phyloP scores from a whole-genome alignment of 2,113 vertebrate genomes.

The Poecilia latipinna region DNA sequence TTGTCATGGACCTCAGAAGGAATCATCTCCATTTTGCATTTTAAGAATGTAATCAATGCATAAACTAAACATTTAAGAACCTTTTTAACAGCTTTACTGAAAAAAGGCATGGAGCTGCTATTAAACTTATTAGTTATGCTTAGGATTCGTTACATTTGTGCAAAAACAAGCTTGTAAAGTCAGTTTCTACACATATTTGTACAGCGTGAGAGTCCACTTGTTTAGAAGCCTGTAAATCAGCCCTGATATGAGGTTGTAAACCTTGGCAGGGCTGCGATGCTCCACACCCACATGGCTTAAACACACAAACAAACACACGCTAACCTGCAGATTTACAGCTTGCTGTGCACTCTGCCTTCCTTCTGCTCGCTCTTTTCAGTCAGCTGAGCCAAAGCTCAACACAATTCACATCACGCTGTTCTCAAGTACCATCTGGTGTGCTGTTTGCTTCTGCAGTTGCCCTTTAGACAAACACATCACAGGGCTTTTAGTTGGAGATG shows the following conservation, averaged over 20 bases:
- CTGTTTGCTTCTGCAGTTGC: constrained; percentile 37
- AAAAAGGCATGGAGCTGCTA: background rate
- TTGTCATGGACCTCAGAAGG: background rate
- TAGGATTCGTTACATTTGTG: constrained; percentile 3
- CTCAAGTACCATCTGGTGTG: constrained; percentile 39
- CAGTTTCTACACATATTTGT: constrained; percentile 25
- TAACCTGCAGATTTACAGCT: constrained; percentile 43
- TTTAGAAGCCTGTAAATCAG: constrained; percentile 33
- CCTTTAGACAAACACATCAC: constrained; percentile 32
- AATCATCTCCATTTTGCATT: background rate
- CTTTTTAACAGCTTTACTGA: no score
- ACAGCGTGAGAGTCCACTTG: constrained; percentile 28
- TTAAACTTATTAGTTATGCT: background rate
- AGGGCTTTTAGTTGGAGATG: constrained; percentile 8
- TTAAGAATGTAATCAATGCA: background rate
- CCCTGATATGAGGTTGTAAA: constrained; percentile 51
- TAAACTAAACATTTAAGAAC: no score
- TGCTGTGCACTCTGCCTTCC: constrained; percentile 26
- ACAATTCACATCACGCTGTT: constrained; percentile 32
- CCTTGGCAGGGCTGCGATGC: constrained; percentile 42
- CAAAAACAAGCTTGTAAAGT: constrained; percentile 26
- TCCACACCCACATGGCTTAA: constrained; percentile 22
- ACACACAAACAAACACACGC: constrained; percentile 11
- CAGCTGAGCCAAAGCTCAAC: constrained; percentile 30
- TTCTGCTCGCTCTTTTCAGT: constrained; percentile 16